Percentiles rank a stretch among this genome's conserved stretches.
Evolutionary conservation across 2,888 invertebrate species (phyloP).

Genomic region (Apoda limacodes): DNA sequence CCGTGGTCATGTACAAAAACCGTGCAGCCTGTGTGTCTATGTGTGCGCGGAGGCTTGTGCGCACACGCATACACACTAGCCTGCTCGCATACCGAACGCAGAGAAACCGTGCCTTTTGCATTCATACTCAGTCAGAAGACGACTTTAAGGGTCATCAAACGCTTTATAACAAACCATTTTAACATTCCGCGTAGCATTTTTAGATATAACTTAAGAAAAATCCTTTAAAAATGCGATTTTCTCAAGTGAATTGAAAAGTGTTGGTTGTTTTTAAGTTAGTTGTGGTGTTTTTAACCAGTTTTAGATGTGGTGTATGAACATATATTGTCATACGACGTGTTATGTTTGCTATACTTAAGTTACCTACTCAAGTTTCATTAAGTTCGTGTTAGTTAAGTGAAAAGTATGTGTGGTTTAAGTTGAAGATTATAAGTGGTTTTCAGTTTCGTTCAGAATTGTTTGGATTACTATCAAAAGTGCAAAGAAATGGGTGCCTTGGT

Average conservation of each 20-base stretch:
- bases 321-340: no score
- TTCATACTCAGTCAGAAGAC: slow-evolving; percentile 56
- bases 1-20: slow-evolving; percentile 70
- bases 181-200: slow-evolving; percentile 31
- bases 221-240: slow-evolving; percentile 11
- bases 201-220: slow-evolving; percentile 22
- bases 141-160: slow-evolving; percentile 64
- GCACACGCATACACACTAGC: slow-evolving; percentile 31
- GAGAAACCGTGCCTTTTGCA: slow-evolving; percentile 58
- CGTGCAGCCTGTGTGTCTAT: slow-evolving; percentile 43
- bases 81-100: slow-evolving; percentile 55
- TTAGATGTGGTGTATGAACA: not conserved
- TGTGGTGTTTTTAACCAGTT: slow-evolving; percentile 1
- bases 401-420: no score
- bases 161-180: slow-evolving; percentile 42
- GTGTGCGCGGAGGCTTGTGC: slow-evolving; percentile 31
- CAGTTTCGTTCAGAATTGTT: no score
- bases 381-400: no score
- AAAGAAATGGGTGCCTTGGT: no score
- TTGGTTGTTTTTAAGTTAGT: slow-evolving; percentile 11
- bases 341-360: no score
- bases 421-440: no score
- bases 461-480: no score
- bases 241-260: slow-evolving; percentile 1
- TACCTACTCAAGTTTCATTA: no score